phyloP scores from a whole-genome alignment of 2,888 invertebrate species.

The Eudasyphora cyanicolor region DNA sequence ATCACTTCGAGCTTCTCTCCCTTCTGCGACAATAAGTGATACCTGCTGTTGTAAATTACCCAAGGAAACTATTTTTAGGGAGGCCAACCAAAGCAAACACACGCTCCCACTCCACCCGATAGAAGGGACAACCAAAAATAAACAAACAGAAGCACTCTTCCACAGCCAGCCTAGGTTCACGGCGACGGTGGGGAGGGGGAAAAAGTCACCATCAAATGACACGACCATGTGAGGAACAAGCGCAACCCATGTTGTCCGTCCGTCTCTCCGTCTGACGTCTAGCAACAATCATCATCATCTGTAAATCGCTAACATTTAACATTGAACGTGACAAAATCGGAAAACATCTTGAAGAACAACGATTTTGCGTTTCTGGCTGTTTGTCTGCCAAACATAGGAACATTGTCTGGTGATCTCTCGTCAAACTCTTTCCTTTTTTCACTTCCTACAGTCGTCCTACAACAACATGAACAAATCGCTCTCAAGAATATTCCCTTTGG shows the following conservation, averaged over 20 bases:
- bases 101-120: slow-evolving; percentile 33
- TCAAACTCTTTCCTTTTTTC: slow-evolving; percentile 44
- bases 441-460: neutral
- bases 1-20: slow-evolving; percentile 16
- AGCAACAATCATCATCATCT: slow-evolving; percentile 58
- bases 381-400: slow-evolving; percentile 23
- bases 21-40: slow-evolving; percentile 39
- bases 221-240: slow-evolving; percentile 45
- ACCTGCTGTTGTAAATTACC: slow-evolving; percentile 63
- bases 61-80: slow-evolving; percentile 49
- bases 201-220: slow-evolving; percentile 21
- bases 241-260: neutral
- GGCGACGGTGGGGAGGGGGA: slow-evolving; percentile 22
- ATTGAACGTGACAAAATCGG: slow-evolving; percentile 78
- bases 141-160: slow-evolving; percentile 47
- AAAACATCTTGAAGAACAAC: slow-evolving; percentile 70
- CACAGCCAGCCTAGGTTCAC: no score
- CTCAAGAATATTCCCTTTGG: neutral
- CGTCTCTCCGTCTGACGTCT: neutral
- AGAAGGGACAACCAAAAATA: slow-evolving; percentile 27
- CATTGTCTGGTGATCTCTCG: neutral
- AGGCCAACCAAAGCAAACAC: neutral
- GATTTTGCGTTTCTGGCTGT: slow-evolving; percentile 42
- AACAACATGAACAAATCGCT: slow-evolving; percentile 2
- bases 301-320: slow-evolving; percentile 72